phyloP scores from a whole-genome alignment of 1,140 invertebrate species.

The Drosophila willistoni region DNA sequence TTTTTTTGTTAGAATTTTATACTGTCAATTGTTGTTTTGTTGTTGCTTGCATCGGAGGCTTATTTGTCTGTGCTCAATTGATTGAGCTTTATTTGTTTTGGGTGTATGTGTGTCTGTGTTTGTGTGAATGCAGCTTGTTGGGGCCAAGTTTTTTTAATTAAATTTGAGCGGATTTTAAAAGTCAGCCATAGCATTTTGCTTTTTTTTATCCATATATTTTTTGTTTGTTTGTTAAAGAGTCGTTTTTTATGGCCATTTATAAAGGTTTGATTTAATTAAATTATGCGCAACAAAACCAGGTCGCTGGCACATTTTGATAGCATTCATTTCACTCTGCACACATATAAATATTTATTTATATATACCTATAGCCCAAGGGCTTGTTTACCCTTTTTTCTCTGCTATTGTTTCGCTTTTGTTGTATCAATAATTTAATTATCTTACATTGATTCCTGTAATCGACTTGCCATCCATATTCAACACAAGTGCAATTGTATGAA shows the following conservation, averaged over 20 bases:
- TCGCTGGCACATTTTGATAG: constrained; percentile 16
- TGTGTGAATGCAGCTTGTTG: constrained; percentile 20
- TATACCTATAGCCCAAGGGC: background rate
- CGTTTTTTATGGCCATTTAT: constrained; percentile 39
- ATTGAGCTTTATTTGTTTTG: constrained; percentile 67
- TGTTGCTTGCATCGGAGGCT: constrained; percentile 38
- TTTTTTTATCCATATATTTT: constrained; percentile 11
- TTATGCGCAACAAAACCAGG: constrained; percentile 30
- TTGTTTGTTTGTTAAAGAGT: constrained; percentile 31
- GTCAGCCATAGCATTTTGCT: constrained; percentile 35
- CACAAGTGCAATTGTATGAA: background rate
- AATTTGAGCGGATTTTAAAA: constrained; percentile 74
- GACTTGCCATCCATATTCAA: constrained; percentile 9
- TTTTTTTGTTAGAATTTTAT: constrained; percentile 31
- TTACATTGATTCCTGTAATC: constrained; percentile 12
- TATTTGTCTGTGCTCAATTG: constrained; percentile 76
- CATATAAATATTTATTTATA: background rate
- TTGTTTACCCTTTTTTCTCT: background rate
- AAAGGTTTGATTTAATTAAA: constrained; percentile 59
- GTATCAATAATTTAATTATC: constrained; percentile 32
- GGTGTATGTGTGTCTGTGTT: constrained; percentile 27
- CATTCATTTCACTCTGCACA: background rate
- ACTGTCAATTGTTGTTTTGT: constrained; percentile 27
- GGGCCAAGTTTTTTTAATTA: constrained; percentile 65
- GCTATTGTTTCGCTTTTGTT: background rate